Percentiles rank a stretch among this genome's conserved stretches.
Conservation (phyloP, 2,797 vertebrate genomes). For the Gila robusta region DNA sequence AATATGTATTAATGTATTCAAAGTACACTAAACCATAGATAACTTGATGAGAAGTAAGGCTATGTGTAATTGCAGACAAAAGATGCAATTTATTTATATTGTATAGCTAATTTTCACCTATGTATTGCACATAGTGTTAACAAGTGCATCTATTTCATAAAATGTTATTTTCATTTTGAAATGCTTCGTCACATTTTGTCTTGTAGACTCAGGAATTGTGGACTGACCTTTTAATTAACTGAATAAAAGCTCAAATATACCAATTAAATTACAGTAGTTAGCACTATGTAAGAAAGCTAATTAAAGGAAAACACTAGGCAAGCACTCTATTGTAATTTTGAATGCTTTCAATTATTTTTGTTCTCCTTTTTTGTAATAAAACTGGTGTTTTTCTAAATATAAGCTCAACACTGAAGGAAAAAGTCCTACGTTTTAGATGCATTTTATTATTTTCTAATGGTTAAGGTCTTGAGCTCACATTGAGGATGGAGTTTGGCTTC, state of each 20-base stretch:
- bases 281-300: background rate
- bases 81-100: slow-evolving; percentile 66
- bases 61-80: slow-evolving; percentile 61
- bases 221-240: slow-evolving; percentile 29
- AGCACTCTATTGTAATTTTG: slow-evolving; percentile 5
- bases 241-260: slow-evolving; percentile 15
- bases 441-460: background rate
- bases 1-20: slow-evolving; percentile 64
- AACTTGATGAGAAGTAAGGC: slow-evolving; percentile 54
- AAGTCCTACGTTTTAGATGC: background rate
- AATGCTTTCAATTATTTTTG: background rate
- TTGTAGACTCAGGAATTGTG: slow-evolving; percentile 33
- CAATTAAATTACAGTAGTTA: background rate
- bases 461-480: slow-evolving; percentile 15
- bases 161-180: slow-evolving; percentile 62
- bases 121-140: slow-evolving; percentile 64
- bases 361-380: background rate
- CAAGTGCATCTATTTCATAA: slow-evolving; percentile 64
- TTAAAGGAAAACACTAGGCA: background rate
- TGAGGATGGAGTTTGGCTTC: background rate
- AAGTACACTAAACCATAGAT: slow-evolving; percentile 58
- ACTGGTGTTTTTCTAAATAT: background rate
- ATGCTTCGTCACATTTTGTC: slow-evolving; percentile 57
- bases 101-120: slow-evolving; percentile 62
- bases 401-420: background rate